Conservation (phyloP, 2,888 invertebrate species). For the Yponomeuta sedellus region DNA sequence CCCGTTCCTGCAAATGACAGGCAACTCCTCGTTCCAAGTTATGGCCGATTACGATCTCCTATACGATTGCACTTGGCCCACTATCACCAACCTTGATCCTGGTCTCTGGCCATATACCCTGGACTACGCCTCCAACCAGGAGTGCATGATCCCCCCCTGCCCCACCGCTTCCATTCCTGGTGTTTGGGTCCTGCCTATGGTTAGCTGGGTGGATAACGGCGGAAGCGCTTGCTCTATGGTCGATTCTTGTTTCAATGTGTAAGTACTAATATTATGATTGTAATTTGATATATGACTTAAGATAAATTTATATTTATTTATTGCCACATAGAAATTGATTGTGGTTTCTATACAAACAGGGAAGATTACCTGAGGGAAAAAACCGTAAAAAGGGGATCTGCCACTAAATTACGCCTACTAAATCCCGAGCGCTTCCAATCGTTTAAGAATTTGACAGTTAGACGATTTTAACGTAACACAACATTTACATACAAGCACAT, state of each 20-base stretch:
- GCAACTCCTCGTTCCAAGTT: conserved; percentile 75
- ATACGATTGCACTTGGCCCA: conserved; percentile 81
- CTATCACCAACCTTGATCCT: conserved; percentile 47
- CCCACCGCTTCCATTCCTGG: conserved; percentile 76
- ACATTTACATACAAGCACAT: too few species aligned
- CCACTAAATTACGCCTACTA: too few species aligned
- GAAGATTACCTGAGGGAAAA: too few species aligned
- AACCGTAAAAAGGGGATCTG: too few species aligned
- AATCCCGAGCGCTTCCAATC: too few species aligned
- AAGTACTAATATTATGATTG: conserved; percentile 32
- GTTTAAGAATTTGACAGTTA: too few species aligned
- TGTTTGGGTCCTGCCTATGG: conserved; percentile 81
- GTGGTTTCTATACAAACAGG: too few species aligned
- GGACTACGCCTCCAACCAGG: conserved; percentile 74
- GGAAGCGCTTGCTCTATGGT: conserved; percentile 74
- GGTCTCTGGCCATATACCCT: conserved; percentile 83
- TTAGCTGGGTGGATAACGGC: conserved; percentile 66
- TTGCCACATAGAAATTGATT: too few species aligned
- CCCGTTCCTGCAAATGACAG: conserved; percentile 76
- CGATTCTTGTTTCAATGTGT: conserved; percentile 69
- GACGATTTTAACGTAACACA: too few species aligned
- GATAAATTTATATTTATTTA: too few species aligned
- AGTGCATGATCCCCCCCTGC: conserved; percentile 75
- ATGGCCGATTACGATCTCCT: conserved; percentile 62
- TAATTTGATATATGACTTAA: conserved; percentile 13